Base-by-base conservation (phyloP, 2,888 invertebrate species). In the Microctonus aethiopoides region DNA sequence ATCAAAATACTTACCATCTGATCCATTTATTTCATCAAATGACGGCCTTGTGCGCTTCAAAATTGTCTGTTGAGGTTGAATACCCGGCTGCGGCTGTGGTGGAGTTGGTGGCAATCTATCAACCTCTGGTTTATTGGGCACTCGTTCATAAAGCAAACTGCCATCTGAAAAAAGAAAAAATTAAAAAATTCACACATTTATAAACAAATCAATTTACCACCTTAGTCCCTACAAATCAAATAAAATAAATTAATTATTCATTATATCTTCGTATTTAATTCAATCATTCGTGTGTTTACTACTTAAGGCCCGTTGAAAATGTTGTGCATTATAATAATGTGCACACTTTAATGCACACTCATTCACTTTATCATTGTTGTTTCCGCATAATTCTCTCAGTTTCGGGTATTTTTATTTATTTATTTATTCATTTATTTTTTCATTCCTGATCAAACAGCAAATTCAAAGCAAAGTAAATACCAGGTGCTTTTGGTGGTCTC, bases 1-100 rank as follows among this genome's bases (percentile, higher is more conserved):
- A 54, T 56, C 34, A 61, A n/a, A 54, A 75, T 73, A 91, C 92
- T 92, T 90, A 94, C 95, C 93, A 89, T 95, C 95, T 81, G 94
- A 91, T 72, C 95, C 95, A 87, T 95, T 95, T 88, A 95, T 91
- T 87, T 96, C 95, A 81, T 97, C 97, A 86, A 93, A 95, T 11
- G 94, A 92, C 84, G 96, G 91, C 81, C 95, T 86, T 78, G 84
- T 78, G 77, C 86, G 92, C 87, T 96, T 96, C 83, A 96, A 90
- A 66, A 90, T 88, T 34, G 91, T 90, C 74, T 85, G 86, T 72
- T 84, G 86, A 13, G 81, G 71, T 57, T 84, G 84, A 75, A 83
- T 78, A 22, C 85, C 78, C 51, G 87, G 84, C 76, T 86, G 86
- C 16, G 83, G 79, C 72, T 86, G 86, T 24, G 86, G 86, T 54